Base-by-base conservation (phyloP, 2,797 vertebrate genomes). In the Etheostoma nigrum region DNA sequence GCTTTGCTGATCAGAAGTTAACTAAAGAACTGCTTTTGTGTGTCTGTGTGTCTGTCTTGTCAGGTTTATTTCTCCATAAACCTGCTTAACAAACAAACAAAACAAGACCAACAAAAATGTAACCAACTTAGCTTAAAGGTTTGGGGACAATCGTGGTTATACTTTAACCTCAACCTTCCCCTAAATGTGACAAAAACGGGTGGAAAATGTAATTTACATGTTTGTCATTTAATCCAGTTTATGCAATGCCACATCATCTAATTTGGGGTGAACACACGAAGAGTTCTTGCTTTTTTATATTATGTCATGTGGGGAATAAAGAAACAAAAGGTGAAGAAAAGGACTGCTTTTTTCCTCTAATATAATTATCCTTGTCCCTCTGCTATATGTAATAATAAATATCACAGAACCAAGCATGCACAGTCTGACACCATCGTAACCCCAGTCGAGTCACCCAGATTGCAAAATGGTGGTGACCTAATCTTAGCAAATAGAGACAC, bases 341-440 rank as follows among this genome's bases (percentile, higher is more conserved):
- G 1, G 4, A 21, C 19, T 4, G 16, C 53, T 18, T 21, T 1
- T 27, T 18, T 47, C 16, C n/a, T 9, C 18, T 6, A 18, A 71
- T 59, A n/a, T 44, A 63, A 67, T 44, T 57, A 36, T 61, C 63
- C 48, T 27, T 21, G 16, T 70, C 23, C 42, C 13, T 59, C 40
- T 67, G 47, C 33, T 53, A 4, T 19, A 14, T 74, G 14, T 14
- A 36, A 60, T 19, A 52, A 63, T 30, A 71, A 47, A 61, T 30
- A 53, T 67, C 44, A 19, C 25, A 53, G 21, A 66, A 6, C 15
- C 3, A 4, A 48, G 33, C 67, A 48, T 18, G 14, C 16, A 45
- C 72, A 27, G 18, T 13, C 64, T 48, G 80, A 85, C 60, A 72
- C 74, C 59, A 42, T 36, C 21, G 6, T 71, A 36, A 81, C 68